Evolutionary conservation across 2,113 vertebrate genomes (phyloP).

Genomic region (Heterocephalus glaber): DNA sequence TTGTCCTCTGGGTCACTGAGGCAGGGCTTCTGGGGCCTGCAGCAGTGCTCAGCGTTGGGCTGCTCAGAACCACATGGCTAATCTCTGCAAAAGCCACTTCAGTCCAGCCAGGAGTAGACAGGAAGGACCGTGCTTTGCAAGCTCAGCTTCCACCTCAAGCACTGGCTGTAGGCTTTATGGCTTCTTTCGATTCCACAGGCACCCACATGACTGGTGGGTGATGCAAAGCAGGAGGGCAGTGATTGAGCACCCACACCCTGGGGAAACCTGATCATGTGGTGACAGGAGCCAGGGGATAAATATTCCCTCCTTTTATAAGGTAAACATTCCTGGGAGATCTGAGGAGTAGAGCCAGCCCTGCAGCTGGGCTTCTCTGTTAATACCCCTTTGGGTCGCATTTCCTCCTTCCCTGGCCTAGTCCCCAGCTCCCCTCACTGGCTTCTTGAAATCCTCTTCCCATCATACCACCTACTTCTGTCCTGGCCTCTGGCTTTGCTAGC

Average conservation of each 20-base stretch:
- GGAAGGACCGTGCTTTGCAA: background rate
- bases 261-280: fast-evolving
- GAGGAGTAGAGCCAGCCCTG: background rate
- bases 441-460: background rate
- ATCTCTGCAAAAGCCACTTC: background rate
- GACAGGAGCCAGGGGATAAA: background rate
- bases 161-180: background rate
- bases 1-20: background rate
- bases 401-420: background rate
- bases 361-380: background rate
- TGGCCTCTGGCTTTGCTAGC: background rate
- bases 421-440: background rate
- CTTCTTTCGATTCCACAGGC: background rate
- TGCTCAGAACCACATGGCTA: background rate
- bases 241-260: background rate
- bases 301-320: no score
- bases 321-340: background rate
- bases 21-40: background rate
- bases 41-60: background rate
- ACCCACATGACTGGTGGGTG: background rate
- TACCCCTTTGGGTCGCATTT: background rate
- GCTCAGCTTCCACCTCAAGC: background rate
- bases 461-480: background rate
- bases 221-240: background rate
- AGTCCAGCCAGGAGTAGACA: fast-evolving